Evolutionary conservation across 2,888 invertebrate genomes (phyloP).

Genomic region (Himalopsyche kuldschensis): DNA sequence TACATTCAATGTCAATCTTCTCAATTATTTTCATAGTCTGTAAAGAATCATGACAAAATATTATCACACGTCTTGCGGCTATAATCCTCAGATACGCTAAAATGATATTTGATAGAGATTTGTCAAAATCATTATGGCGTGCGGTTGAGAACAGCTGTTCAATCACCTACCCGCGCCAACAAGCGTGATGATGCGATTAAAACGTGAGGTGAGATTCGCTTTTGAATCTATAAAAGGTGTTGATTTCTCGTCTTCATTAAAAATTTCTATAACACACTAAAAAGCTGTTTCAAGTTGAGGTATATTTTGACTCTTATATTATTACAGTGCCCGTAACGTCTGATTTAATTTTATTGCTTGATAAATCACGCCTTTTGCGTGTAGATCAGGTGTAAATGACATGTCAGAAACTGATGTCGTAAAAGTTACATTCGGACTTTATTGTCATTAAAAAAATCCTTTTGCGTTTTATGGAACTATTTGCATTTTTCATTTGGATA

Average conservation of each 20-base stretch:
- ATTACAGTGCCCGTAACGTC: background rate
- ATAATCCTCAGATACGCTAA: background rate
- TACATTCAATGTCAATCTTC: too few species aligned
- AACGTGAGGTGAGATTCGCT: background rate
- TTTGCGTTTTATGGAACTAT: background rate
- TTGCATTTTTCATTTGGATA: background rate
- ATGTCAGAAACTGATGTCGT: background rate
- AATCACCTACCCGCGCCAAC: background rate
- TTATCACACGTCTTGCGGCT: too few species aligned
- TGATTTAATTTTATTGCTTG: background rate
- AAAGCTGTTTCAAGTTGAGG: background rate
- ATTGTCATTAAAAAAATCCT: background rate
- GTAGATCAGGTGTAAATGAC: constrained; percentile 17
- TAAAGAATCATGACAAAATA: too few species aligned
- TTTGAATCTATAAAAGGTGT: background rate
- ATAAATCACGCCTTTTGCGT: constrained; percentile 13
- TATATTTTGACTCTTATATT: background rate
- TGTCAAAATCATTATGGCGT: background rate
- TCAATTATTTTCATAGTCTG: too few species aligned
- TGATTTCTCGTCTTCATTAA: constrained; percentile 1
- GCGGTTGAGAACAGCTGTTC: background rate
- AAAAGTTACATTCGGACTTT: background rate
- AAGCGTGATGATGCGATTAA: background rate
- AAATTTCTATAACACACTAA: background rate
- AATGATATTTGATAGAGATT: background rate